Evolutionary conservation across 2,888 invertebrate genomes (phyloP).

Genomic region (Leptopterna dolabrata): DNA sequence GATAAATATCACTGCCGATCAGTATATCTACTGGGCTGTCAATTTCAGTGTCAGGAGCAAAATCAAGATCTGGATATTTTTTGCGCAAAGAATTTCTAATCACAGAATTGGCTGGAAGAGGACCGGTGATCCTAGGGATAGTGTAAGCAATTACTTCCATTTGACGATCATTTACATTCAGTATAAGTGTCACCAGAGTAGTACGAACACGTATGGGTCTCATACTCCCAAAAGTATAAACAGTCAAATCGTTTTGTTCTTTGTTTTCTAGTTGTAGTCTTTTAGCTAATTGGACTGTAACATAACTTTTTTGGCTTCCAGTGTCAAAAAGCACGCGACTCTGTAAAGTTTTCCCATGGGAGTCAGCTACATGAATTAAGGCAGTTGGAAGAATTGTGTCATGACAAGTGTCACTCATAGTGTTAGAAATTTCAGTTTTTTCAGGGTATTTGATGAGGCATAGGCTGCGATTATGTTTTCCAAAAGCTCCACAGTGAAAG

Average conservation of each 20-base stretch:
- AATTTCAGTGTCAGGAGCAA: too few relatives aligned
- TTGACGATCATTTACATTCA: background rate
- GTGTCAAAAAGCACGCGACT: too few relatives aligned
- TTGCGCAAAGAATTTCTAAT: background rate
- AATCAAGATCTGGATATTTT: too few relatives aligned
- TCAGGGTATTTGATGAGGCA: background rate
- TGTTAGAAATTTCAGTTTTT: background rate
- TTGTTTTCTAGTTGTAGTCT: background rate
- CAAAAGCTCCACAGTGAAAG: background rate
- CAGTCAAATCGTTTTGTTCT: background rate
- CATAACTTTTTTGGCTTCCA: background rate
- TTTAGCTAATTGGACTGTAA: background rate
- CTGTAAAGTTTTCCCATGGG: too few relatives aligned
- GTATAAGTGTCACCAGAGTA: background rate
- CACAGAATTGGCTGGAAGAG: background rate
- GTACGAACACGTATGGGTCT: background rate
- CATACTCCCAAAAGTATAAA: slow-evolving; percentile 24
- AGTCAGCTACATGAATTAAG: too few relatives aligned
- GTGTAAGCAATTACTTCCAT: background rate
- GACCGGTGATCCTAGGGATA: background rate
- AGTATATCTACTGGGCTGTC: slow-evolving; percentile 11
- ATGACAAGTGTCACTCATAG: too few relatives aligned
- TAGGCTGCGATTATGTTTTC: background rate
- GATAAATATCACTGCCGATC: slow-evolving; percentile 23
- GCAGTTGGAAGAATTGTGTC: too few relatives aligned